Conservation (phyloP, 2,113 vertebrate species). For the Hyperopisus bebe region DNA sequence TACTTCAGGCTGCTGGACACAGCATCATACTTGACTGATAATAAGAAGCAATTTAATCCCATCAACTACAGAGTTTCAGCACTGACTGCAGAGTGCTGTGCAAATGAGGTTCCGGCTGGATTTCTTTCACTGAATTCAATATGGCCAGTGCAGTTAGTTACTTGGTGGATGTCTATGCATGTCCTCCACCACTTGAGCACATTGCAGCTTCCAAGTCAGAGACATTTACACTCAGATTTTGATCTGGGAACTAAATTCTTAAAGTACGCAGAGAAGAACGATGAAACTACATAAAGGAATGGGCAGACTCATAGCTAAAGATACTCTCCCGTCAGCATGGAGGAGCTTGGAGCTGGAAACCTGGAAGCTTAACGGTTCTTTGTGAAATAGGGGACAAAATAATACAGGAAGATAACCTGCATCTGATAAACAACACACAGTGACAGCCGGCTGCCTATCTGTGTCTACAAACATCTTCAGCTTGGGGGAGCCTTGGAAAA, state of each 20-base stretch:
- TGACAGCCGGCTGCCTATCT: neutral
- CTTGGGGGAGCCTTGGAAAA: neutral
- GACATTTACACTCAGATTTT: neutral
- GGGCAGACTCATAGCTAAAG: neutral
- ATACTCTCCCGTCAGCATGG: too few relatives aligned
- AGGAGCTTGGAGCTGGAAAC: neutral
- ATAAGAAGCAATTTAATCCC: neutral
- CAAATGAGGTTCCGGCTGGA: too few relatives aligned
- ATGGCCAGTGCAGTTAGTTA: neutral
- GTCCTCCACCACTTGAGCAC: neutral
- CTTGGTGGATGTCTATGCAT: neutral
- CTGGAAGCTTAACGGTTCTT: neutral
- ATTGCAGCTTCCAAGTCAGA: neutral
- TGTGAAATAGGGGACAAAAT: neutral
- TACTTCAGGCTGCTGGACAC: neutral
- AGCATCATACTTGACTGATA: neutral
- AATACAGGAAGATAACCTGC: neutral
- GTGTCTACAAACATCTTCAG: neutral
- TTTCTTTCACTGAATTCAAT: too few relatives aligned
- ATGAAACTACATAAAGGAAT: neutral
- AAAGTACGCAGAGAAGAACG: neutral
- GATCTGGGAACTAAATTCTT: neutral
- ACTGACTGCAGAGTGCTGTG: neutral
- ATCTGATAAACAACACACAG: neutral
- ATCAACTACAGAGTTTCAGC: neutral